These are phyloP conservation scores for Cryptoleucopteryx plumbea DNA, from an alignment of 2,113 vertebrate species.

Conservation along the genomic window DNA sequence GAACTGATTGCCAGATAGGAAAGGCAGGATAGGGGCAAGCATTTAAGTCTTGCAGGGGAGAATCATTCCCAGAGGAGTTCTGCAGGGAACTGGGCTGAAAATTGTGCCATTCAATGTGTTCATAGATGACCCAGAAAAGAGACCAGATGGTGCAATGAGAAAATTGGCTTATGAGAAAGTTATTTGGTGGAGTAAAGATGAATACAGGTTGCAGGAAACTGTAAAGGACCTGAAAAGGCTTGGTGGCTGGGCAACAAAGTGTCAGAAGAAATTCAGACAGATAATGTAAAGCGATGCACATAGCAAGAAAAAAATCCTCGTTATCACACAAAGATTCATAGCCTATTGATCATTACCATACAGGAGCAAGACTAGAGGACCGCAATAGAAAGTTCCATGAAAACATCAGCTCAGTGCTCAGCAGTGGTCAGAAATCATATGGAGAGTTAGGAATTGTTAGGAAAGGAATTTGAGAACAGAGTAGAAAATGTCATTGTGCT, in stretches of 20 bases:
- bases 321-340: neutral
- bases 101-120: neutral
- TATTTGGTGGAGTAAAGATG: neutral
- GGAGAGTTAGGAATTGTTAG: neutral
- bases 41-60: neutral
- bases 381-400: neutral
- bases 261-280: neutral
- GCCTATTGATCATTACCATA: neutral
- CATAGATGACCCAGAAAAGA: neutral
- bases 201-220: neutral
- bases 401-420: neutral
- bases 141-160: neutral
- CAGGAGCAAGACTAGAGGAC: neutral
- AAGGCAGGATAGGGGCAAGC: neutral
- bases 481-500: neutral
- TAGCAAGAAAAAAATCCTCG: neutral
- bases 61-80: neutral
- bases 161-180: neutral
- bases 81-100: neutral
- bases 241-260: neutral
- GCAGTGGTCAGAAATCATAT: neutral
- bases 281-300: fast-evolving
- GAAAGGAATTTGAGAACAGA: neutral
- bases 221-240: neutral
- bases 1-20: neutral